phyloP scores from a whole-genome alignment of 2,797 vertebrate species.

The Platalea minor region DNA sequence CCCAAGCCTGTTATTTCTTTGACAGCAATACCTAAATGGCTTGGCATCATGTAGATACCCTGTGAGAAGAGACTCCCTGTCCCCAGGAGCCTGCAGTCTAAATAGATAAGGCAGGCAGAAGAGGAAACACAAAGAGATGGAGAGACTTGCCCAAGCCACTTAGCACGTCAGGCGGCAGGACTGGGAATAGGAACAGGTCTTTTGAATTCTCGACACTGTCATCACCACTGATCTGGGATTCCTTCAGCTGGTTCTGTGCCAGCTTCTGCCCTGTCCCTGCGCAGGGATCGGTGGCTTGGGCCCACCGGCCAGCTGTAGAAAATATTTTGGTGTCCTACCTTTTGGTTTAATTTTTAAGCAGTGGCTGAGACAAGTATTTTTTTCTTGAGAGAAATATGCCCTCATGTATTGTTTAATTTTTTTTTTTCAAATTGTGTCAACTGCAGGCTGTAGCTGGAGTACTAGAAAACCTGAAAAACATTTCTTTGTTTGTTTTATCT shows the following conservation, averaged over 20 bases:
- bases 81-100: neutral
- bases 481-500: neutral
- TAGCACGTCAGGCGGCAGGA: neutral
- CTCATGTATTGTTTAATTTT: neutral
- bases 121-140: neutral
- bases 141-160: neutral
- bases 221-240: neutral
- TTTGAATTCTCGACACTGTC: neutral
- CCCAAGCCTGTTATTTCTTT: neutral
- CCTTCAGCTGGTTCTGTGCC: neutral
- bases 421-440: neutral
- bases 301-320: neutral
- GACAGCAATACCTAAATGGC: neutral
- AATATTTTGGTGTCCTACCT: neutral
- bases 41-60: neutral
- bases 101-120: neutral
- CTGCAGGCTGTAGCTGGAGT: neutral
- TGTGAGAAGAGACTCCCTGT: neutral
- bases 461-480: neutral
- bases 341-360: neutral
- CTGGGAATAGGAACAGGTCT: neutral
- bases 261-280: neutral
- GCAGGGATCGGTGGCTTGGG: fast-evolving
- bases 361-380: neutral
- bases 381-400: neutral